Percentiles rank a stretch among this genome's conserved stretches.
These are phyloP conservation scores for Pristionchus japonicus DNA, from an alignment of 2,888 invertebrate genomes.

Conservation along the genomic window DNA sequence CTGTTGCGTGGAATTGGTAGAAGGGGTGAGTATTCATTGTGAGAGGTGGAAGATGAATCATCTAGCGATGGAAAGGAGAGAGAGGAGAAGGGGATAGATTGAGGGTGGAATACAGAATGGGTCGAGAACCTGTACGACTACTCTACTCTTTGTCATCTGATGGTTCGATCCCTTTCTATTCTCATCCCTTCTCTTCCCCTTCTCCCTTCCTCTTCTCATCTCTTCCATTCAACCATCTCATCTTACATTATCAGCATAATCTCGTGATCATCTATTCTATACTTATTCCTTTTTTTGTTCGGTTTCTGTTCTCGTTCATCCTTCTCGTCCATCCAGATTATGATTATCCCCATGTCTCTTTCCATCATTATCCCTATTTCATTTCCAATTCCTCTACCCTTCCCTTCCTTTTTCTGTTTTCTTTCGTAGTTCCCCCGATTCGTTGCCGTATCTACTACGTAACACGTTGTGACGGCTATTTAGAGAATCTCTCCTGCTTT, in stretches of 20 bases:
- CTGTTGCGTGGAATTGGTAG: not conserved
- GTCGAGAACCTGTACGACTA: not conserved
- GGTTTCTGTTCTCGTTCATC: not conserved
- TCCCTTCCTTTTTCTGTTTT: not conserved
- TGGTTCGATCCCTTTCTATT: conserved; percentile 1
- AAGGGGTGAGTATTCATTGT: conserved; percentile 21
- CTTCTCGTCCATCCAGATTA: not conserved
- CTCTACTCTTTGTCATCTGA: not conserved
- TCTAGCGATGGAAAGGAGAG: not conserved
- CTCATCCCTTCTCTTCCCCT: not conserved
- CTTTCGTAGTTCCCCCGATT: not conserved
- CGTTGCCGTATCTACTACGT: not conserved
- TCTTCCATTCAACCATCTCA: not conserved
- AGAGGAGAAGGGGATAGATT: not conserved
- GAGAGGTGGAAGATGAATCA: conserved; percentile 11
- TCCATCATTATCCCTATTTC: not conserved
- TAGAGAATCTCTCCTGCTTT: conserved; percentile 7
- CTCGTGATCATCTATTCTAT: not conserved
- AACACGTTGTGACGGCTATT: conserved; percentile 32
- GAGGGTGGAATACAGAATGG: conserved; percentile 1
- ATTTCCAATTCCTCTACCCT: not conserved
- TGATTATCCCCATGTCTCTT: conserved; percentile 17
- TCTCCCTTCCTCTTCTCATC: not conserved
- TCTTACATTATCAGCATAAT: not conserved
- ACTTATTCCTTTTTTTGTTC: not conserved